A percentile compares a stretch with the other conserved stretches of the same genome.
Evolutionary conservation across 2,888 invertebrate species (phyloP).

Genomic region (Scaptomyza reducta): DNA sequence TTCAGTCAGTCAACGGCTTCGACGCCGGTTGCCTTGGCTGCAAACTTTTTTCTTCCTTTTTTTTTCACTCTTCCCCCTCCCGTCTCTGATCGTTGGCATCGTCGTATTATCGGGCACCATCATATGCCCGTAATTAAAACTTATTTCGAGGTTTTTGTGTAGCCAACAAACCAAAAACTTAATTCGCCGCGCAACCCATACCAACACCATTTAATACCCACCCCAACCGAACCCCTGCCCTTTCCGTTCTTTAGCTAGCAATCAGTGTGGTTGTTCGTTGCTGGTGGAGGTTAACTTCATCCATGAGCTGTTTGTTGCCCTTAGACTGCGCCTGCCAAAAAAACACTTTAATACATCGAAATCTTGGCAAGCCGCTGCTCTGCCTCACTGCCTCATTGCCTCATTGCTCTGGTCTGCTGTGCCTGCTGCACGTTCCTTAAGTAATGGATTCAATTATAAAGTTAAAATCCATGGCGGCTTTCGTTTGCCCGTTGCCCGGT

Average conservation of each 20-base stretch:
- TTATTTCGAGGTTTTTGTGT: constrained; percentile 74
- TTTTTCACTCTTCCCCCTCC: not conserved
- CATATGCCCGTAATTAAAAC: constrained; percentile 80
- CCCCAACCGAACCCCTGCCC: not conserved
- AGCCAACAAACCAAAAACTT: constrained; percentile 79
- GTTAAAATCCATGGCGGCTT: constrained; percentile 76
- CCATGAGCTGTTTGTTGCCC: constrained; percentile 20
- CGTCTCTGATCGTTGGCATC: not conserved
- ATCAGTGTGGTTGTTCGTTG: constrained; percentile 37
- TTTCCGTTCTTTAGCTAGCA: constrained; percentile 15
- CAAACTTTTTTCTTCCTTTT: constrained; percentile 21
- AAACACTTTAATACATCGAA: constrained; percentile 76
- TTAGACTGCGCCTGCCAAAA: constrained; percentile 34
- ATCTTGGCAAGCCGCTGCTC: constrained; percentile 61
- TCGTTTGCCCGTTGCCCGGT: constrained; percentile 32
- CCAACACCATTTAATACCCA: not conserved
- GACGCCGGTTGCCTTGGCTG: constrained; percentile 41
- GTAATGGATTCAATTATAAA: constrained; percentile 79
- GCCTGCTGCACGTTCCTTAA: constrained; percentile 70
- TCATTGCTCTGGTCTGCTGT: not conserved
- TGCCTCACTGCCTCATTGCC: not conserved
- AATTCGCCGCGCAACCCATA: constrained; percentile 47
- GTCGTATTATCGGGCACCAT: constrained; percentile 77
- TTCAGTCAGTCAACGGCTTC: constrained; percentile 73
- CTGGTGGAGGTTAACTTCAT: constrained; percentile 14